These are phyloP conservation scores for Temnothorax curvispinosus DNA, from an alignment of 1,140 invertebrate species.

Conservation along the genomic window DNA sequence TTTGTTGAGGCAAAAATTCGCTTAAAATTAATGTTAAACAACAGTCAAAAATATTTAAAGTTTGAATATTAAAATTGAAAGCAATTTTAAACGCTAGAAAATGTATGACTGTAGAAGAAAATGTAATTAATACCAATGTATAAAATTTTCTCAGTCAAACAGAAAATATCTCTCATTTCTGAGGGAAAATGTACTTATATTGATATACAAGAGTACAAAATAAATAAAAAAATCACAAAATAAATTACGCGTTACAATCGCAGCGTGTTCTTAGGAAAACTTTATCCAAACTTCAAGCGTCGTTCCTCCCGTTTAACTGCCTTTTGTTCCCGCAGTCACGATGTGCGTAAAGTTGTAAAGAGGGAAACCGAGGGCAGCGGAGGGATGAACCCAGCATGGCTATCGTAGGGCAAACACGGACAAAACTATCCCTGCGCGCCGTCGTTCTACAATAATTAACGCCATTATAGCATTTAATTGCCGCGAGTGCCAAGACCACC, in stretches of 20 bases:
- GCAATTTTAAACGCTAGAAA: background rate
- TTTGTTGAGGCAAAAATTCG: background rate
- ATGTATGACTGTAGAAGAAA: background rate
- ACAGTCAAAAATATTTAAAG: background rate
- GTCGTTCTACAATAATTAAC: conserved; percentile 78
- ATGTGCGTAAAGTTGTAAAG: conserved; percentile 39
- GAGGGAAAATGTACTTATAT: background rate
- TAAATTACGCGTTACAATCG: background rate
- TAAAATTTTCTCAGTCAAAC: background rate
- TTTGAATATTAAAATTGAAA: background rate
- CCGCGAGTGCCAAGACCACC: conserved; percentile 70
- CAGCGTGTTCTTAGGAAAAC: conserved; percentile 6
- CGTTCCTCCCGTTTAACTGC: conserved; percentile 14
- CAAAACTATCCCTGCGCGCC: conserved; percentile 68
- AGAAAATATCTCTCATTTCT: background rate
- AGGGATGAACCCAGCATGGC: conserved; percentile 39
- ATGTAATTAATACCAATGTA: background rate
- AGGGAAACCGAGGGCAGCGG: conserved; percentile 19
- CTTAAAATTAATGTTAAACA: background rate
- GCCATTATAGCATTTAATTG: conserved; percentile 81
- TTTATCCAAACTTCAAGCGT: conserved; percentile 47
- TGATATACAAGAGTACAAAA: background rate
- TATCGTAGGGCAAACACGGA: conserved; percentile 49
- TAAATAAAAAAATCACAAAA: background rate
- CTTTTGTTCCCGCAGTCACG: conserved; percentile 42